Conservation (phyloP, 2,797 vertebrate species). For the Ataeniobius toweri region DNA sequence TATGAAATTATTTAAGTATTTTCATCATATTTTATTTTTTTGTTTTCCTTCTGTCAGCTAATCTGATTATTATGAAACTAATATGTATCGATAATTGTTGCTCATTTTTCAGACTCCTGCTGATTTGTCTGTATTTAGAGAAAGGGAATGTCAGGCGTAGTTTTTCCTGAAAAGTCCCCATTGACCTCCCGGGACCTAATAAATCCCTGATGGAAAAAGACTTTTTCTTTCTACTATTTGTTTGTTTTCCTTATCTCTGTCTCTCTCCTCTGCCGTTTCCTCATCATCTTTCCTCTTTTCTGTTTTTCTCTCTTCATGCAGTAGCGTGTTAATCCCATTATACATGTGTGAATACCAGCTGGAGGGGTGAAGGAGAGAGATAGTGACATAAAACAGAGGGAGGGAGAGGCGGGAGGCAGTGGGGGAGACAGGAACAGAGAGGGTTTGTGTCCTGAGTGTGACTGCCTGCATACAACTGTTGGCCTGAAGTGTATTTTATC, state of each 20-base stretch:
- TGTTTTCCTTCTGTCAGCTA: neutral
- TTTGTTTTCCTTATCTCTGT: slow-evolving; percentile 53
- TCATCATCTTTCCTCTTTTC: slow-evolving; percentile 35
- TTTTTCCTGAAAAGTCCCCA: slow-evolving; percentile 30
- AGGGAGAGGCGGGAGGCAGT: neutral
- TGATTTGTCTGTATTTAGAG: slow-evolving; percentile 24
- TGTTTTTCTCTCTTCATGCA: slow-evolving; percentile 44
- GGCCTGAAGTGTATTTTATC: slow-evolving; percentile 15
- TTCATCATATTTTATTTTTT: neutral
- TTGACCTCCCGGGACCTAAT: slow-evolving; percentile 49
- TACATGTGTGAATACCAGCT: slow-evolving; percentile 79
- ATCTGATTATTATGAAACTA: neutral
- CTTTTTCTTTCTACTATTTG: slow-evolving; percentile 55
- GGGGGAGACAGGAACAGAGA: slow-evolving; percentile 53
- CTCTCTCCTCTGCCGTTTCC: slow-evolving; percentile 22
- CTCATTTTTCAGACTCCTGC: neutral
- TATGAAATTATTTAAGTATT: neutral
- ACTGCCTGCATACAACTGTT: slow-evolving; percentile 38
- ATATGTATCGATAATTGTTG: neutral
- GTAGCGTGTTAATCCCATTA: slow-evolving; percentile 80
- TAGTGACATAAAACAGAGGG: slow-evolving; percentile 24
- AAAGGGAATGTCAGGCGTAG: slow-evolving; percentile 1
- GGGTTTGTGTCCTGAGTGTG: slow-evolving; percentile 54
- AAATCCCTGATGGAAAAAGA: slow-evolving; percentile 54
- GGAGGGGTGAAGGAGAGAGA: slow-evolving; percentile 46